These are phyloP conservation scores for Nipponacmea schrenckii DNA, from an alignment of 2,888 invertebrate genomes.

Conservation along the genomic window DNA sequence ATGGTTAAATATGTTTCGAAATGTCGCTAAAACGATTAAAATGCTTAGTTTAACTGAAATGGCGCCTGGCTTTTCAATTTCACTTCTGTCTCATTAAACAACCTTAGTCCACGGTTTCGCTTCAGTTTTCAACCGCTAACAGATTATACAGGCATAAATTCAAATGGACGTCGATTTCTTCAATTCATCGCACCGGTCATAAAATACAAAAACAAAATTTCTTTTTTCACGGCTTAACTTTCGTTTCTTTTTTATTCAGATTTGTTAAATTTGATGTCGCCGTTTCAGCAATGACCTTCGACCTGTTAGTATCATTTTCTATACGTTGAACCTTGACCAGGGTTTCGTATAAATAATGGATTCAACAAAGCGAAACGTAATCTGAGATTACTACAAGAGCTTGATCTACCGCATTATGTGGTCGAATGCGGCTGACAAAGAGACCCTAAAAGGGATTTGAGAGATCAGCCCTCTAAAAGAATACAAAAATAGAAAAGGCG, in stretches of 20 bases:
- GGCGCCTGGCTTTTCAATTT: background rate
- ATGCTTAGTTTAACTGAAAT: background rate
- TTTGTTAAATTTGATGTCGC: slow-evolving; percentile 7
- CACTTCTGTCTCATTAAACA: background rate
- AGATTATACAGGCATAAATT: background rate
- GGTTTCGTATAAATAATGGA: slow-evolving; percentile 6
- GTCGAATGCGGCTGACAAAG: background rate
- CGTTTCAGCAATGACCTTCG: slow-evolving; percentile 4
- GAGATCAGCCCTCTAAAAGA: background rate
- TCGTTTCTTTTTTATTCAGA: background rate
- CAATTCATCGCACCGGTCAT: background rate
- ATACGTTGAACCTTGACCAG: background rate
- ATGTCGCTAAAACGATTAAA: no score
- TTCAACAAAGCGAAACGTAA: background rate
- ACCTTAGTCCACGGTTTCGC: background rate
- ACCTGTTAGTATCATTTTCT: background rate
- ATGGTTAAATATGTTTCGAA: no score
- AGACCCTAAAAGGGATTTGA: background rate
- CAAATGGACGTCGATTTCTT: background rate
- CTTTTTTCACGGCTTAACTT: background rate
- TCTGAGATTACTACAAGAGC: background rate
- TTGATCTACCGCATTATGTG: slow-evolving; percentile 1
- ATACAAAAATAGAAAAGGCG: background rate
- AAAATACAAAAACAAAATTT: background rate
- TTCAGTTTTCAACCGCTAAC: background rate